Percentiles rank a stretch among this genome's conserved stretches.
Conservation (phyloP, 2,888 invertebrate genomes). For the Drosophila prolongata region DNA sequence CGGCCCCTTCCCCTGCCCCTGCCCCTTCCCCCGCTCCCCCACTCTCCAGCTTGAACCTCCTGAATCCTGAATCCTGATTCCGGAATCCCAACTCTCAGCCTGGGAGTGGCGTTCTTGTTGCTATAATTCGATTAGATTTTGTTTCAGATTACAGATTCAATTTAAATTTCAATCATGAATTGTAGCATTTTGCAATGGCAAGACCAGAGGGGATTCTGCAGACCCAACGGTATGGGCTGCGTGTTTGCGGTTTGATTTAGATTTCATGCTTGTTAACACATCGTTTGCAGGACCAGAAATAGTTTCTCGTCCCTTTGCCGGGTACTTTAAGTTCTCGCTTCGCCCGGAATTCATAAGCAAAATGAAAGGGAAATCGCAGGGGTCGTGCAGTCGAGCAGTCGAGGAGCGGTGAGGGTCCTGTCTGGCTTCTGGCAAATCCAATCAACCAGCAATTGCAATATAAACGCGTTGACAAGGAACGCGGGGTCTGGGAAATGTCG, state of each 20-base stretch:
- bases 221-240: constrained; percentile 27
- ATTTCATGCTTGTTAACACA: constrained; percentile 67
- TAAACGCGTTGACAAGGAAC: constrained; percentile 43
- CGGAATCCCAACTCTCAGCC: neutral
- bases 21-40: neutral
- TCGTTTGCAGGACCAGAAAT: constrained; percentile 45
- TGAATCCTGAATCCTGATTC: too few species aligned
- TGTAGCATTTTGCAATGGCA: constrained; percentile 59
- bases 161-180: constrained; percentile 74
- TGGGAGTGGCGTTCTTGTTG: constrained; percentile 40
- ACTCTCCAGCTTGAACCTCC: too few species aligned
- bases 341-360: constrained; percentile 41
- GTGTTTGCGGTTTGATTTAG: constrained; percentile 64
- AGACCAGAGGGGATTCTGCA: constrained; percentile 41
- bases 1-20: neutral
- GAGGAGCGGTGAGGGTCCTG: constrained; percentile 3
- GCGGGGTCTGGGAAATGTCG: constrained; percentile 19
- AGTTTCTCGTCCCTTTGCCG: constrained; percentile 9
- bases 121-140: constrained; percentile 76
- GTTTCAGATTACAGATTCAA: constrained; percentile 77
- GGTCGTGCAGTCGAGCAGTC: neutral
- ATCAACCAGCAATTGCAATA: constrained; percentile 50
- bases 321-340: constrained; percentile 1
- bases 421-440: constrained; percentile 46
- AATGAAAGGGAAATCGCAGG: constrained; percentile 24